A percentile compares a stretch with the other conserved stretches of the same genome.
These are phyloP conservation scores for Formicarius rufipectus DNA, from an alignment of 2,113 vertebrate genomes.

Conservation along the genomic window DNA sequence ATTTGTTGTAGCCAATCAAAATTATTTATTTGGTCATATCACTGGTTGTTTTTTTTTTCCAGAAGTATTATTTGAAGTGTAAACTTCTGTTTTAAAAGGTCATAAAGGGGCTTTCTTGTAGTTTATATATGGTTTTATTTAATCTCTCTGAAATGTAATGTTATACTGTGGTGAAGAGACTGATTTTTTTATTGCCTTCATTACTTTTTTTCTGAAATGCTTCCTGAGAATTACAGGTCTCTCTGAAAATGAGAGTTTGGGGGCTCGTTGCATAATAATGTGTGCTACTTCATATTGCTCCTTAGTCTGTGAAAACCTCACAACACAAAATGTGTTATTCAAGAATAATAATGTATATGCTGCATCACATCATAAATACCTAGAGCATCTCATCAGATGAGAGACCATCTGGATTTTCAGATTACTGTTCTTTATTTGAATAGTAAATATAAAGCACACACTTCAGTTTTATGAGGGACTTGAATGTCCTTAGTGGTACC, in stretches of 20 bases:
- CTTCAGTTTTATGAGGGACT: not conserved
- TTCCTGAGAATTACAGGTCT: not conserved
- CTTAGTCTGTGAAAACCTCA: not conserved
- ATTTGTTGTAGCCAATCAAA: not conserved
- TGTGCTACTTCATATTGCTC: not conserved
- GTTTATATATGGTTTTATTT: conserved; percentile 20
- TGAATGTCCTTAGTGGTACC: not conserved
- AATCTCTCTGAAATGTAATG: not conserved
- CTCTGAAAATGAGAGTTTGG: not conserved
- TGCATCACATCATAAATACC: not conserved
- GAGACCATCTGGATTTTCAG: not conserved
- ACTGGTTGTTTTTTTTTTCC: not conserved
- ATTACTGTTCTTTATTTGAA: not conserved
- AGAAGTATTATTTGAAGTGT: not conserved
- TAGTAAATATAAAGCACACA: not conserved
- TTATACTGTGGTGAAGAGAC: not conserved
- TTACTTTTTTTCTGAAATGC: not conserved
- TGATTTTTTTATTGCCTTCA: not conserved
- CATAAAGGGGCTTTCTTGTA: not conserved
- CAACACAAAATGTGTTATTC: not conserved
- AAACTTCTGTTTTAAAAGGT: conserved; percentile 7
- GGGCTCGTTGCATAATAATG: not conserved
- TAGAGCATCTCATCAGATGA: not conserved
- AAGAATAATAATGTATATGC: not conserved
- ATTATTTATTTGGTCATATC: not conserved